These are phyloP conservation scores for Cyanoderma ruficeps DNA, from an alignment of 2,113 vertebrate genomes.

Conservation along the genomic window DNA sequence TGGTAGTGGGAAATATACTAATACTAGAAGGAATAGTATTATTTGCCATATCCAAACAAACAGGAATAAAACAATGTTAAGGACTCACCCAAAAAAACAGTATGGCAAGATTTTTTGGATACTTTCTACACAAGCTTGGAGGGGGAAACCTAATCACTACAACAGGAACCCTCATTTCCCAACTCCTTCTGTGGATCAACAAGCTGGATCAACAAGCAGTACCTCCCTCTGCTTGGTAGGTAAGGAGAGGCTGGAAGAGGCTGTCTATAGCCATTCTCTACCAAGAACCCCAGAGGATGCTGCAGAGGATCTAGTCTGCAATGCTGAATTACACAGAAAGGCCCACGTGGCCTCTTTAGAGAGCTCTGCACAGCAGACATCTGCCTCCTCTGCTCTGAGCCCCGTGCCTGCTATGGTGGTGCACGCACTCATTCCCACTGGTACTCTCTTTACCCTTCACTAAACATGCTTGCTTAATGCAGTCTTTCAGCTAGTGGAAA, in stretches of 20 bases:
- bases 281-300: background rate
- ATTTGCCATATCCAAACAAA: background rate
- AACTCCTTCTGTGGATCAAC: background rate
- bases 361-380: slow-evolving; percentile 49
- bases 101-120: background rate
- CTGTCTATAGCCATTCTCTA: background rate
- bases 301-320: background rate
- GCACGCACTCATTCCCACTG: slow-evolving; percentile 4
- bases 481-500: slow-evolving; percentile 70
- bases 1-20: background rate
- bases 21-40: background rate
- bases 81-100: background rate
- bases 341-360: slow-evolving; percentile 14
- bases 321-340: background rate
- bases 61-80: background rate
- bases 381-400: background rate
- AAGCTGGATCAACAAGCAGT: background rate
- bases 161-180: background rate
- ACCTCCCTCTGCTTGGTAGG: background rate
- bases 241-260: background rate
- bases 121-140: background rate
- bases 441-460: slow-evolving; percentile 70
- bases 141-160: background rate
- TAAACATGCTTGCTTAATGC: slow-evolving; percentile 71
- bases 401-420: slow-evolving; percentile 6